phyloP scores from a whole-genome alignment of 1,140 invertebrate genomes.

The Drosophila oshimai region DNA sequence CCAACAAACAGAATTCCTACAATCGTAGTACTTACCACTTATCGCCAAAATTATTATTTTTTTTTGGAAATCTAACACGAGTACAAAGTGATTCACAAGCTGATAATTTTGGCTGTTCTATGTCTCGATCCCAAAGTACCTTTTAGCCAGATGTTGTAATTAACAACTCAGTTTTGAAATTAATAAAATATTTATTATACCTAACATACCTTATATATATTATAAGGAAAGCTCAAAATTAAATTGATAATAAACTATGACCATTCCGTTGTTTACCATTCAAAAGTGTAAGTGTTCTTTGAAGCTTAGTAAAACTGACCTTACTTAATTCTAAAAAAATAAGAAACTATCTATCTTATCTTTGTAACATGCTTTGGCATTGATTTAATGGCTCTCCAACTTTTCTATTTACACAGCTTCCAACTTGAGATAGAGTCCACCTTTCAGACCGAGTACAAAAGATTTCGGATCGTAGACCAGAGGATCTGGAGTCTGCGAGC shows the following conservation, averaged over 20 bases:
- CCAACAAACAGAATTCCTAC: not conserved
- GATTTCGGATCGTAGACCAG: slow-evolving; percentile 32
- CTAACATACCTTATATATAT: not conserved
- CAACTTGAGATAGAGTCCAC: slow-evolving; percentile 40
- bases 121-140: not conserved
- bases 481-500: slow-evolving; percentile 50
- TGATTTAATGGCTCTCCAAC: not conserved
- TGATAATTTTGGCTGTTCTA: not conserved
- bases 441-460: slow-evolving; percentile 14
- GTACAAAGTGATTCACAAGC: not conserved
- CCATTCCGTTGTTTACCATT: no score
- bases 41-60: not conserved
- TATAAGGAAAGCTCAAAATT: not conserved
- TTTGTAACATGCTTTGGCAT: not conserved
- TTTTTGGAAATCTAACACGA: not conserved
- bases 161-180: not conserved
- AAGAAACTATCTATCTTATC: not conserved
- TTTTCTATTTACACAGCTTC: slow-evolving; percentile 13
- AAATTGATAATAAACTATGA: not conserved
- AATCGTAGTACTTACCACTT: not conserved
- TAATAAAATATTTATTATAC: not conserved
- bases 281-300: not conserved
- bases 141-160: not conserved
- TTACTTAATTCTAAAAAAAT: not conserved
- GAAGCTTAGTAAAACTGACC: not conserved